These are phyloP conservation scores for Yponomeuta evonymella DNA, from an alignment of 2,888 invertebrate genomes.

Conservation along the genomic window DNA sequence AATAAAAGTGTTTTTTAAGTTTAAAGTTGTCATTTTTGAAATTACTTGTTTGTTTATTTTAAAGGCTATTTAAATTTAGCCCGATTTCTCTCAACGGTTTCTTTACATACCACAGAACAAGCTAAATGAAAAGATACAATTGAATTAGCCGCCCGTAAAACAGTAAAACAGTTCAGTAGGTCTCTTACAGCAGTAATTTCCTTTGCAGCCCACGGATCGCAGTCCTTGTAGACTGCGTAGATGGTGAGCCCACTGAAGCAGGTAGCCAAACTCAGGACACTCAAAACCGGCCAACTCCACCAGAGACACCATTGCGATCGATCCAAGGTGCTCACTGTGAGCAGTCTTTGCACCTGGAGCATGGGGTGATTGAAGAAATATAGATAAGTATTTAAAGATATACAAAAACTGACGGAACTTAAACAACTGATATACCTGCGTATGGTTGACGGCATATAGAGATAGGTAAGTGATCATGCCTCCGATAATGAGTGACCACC, in stretches of 20 bases:
- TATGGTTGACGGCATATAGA: conserved; percentile 91
- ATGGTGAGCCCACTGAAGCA: conserved; percentile 88
- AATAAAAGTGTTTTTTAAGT: too few species aligned
- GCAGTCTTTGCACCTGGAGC: conserved; percentile 79
- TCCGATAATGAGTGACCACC: conserved; percentile 89
- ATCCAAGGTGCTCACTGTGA: conserved; percentile 82
- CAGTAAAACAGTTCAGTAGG: not conserved
- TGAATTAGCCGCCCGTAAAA: not conserved
- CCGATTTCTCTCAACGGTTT: too few species aligned
- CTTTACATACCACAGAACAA: too few species aligned
- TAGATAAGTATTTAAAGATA: not conserved
- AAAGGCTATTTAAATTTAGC: too few species aligned
- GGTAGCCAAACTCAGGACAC: conserved; percentile 83
- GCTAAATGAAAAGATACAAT: too few species aligned
- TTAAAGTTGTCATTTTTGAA: too few species aligned
- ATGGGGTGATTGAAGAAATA: too few species aligned
- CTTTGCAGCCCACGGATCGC: conserved; percentile 83
- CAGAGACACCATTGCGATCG: conserved; percentile 84
- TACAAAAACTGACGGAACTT: not conserved
- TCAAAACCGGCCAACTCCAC: conserved; percentile 88
- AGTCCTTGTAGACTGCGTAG: conserved; percentile 87
- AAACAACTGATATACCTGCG: conserved; percentile 67
- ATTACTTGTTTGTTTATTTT: too few species aligned
- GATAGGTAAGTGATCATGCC: conserved; percentile 87
- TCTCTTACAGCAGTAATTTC: conserved; percentile 74